Percentiles rank a stretch among this genome's conserved stretches.
These are phyloP conservation scores for Andrena minutula DNA, from an alignment of 2,888 invertebrate species.

Conservation along the genomic window DNA sequence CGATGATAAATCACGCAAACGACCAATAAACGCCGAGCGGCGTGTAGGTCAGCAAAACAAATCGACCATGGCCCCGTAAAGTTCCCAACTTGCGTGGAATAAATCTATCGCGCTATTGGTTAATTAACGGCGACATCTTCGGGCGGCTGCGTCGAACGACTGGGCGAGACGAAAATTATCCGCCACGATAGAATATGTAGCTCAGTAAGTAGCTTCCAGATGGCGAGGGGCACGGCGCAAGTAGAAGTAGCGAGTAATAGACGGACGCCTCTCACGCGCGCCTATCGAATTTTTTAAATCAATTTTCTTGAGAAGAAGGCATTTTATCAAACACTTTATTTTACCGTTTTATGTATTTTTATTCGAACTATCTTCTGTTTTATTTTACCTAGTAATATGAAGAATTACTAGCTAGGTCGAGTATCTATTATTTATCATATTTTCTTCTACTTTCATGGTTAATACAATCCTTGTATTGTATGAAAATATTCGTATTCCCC, in stretches of 20 bases:
- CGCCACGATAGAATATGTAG: constrained; percentile 31
- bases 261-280: too few relatives aligned
- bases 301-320: too few relatives aligned
- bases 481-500: background rate
- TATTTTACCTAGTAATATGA: too few relatives aligned
- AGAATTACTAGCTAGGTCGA: too few relatives aligned
- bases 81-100: constrained; percentile 67
- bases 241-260: too few relatives aligned
- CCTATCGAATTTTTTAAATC: too few relatives aligned
- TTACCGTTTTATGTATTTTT: too few relatives aligned
- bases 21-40: constrained; percentile 74
- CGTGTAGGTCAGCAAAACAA: constrained; percentile 62
- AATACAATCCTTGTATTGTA: background rate
- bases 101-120: constrained; percentile 78
- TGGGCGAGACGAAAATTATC: constrained; percentile 36
- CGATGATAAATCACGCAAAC: constrained; percentile 78
- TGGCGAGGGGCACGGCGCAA: background rate
- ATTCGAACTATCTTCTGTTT: too few relatives aligned
- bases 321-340: too few relatives aligned
- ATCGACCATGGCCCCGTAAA: constrained; percentile 64
- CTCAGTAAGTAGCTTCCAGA: constrained; percentile 11
- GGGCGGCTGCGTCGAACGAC: constrained; percentile 44
- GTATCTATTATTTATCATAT: too few relatives aligned
- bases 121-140: constrained; percentile 69
- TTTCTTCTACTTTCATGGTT: too few relatives aligned